These are phyloP conservation scores for Pollicipes pollicipes DNA, from an alignment of 1,140 invertebrate species.

Conservation along the genomic window DNA sequence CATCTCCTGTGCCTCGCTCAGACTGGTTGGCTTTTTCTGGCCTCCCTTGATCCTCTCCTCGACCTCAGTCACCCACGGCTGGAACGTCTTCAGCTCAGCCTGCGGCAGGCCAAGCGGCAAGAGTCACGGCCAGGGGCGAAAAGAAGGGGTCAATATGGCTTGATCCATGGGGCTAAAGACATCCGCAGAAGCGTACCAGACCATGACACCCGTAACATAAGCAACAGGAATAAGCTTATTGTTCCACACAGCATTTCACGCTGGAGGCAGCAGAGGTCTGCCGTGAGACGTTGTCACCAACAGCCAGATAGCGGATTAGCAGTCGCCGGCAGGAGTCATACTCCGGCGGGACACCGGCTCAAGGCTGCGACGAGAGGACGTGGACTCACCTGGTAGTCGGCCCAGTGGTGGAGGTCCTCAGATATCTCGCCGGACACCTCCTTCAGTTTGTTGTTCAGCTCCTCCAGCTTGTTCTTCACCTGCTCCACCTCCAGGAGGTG, in stretches of 20 bases:
- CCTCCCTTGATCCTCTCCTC: neutral
- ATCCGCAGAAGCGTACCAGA: too few relatives aligned
- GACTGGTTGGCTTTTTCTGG: neutral
- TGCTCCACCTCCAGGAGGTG: neutral
- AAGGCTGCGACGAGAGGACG: too few relatives aligned
- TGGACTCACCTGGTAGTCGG: neutral
- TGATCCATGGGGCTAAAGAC: too few relatives aligned
- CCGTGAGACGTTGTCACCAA: too few relatives aligned
- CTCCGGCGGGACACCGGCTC: too few relatives aligned
- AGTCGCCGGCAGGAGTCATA: neutral
- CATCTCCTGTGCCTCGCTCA: too few relatives aligned
- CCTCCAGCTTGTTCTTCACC: neutral
- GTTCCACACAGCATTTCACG: neutral
- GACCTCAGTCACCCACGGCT: neutral
- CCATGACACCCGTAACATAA: neutral
- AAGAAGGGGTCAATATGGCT: too few relatives aligned
- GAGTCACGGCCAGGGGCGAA: too few relatives aligned
- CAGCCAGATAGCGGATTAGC: neutral
- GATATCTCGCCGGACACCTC: neutral
- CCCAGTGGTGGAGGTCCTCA: neutral
- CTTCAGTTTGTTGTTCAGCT: conserved; percentile 1
- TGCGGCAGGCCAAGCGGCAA: neutral
- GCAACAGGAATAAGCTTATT: neutral
- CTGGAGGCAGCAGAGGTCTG: too few relatives aligned
- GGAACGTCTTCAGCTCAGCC: conserved; percentile 1